Conservation (phyloP, 2,113 vertebrate species). For the Lophius piscatorius region DNA sequence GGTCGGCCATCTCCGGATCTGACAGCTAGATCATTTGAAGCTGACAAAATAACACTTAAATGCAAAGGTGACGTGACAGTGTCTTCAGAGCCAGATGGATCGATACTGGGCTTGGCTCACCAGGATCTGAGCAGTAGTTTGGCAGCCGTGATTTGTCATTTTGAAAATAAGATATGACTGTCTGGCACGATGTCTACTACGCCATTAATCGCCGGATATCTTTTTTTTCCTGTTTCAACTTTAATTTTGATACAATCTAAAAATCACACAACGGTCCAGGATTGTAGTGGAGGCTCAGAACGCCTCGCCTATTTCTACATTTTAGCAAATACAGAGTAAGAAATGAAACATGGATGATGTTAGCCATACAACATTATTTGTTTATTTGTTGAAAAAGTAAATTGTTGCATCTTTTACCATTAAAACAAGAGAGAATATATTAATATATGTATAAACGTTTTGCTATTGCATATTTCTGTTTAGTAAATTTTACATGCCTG, state of each 20-base stretch:
- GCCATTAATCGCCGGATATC: constrained; percentile 72
- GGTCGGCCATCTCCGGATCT: constrained; percentile 66
- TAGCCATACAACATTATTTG: too few species aligned
- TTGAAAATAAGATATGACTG: constrained; percentile 53
- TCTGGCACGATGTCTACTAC: constrained; percentile 62
- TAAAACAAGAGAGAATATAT: too few species aligned
- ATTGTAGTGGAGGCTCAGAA: constrained; percentile 48
- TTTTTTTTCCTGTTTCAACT: constrained; percentile 63
- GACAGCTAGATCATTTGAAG: constrained; percentile 80
- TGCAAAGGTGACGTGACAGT: constrained; percentile 82
- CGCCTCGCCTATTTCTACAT: constrained; percentile 9
- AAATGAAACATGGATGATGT: too few species aligned
- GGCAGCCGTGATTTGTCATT: constrained; percentile 50
- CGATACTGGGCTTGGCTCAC: constrained; percentile 72
- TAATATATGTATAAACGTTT: too few species aligned
- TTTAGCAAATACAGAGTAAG: constrained; percentile 1
- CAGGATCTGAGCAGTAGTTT: constrained; percentile 73
- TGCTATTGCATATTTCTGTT: too few species aligned
- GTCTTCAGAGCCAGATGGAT: constrained; percentile 82
- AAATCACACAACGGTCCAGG: constrained; percentile 57
- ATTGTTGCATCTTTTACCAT: too few species aligned
- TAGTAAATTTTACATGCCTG: too few species aligned
- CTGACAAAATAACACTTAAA: constrained; percentile 83
- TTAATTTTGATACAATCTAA: constrained; percentile 70
- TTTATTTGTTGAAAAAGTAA: too few species aligned